These are phyloP conservation scores for Polyommatus icarus DNA, from an alignment of 2,888 invertebrate species.

Conservation along the genomic window DNA sequence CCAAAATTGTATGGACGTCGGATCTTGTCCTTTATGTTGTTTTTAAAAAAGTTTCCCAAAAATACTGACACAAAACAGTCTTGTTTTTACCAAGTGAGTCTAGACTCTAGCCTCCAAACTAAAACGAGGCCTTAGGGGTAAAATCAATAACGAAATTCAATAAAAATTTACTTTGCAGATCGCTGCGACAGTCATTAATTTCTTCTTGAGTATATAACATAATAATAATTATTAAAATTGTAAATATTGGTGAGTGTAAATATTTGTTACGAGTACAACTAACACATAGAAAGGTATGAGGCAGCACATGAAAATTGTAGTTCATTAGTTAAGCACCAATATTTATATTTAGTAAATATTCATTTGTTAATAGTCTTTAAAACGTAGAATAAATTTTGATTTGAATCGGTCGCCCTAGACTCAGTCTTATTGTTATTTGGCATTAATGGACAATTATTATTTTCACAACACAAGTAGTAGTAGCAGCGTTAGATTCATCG, in stretches of 20 bases:
- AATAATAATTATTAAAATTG: not conserved
- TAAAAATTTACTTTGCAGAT: slow-evolving; percentile 4
- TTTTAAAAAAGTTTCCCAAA: too few species aligned
- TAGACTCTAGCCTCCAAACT: too few species aligned
- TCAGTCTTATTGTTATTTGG: not conserved
- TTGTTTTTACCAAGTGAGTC: too few species aligned
- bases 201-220: not conserved
- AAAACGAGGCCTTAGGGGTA: not conserved
- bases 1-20: too few species aligned
- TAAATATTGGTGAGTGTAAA: slow-evolving; percentile 5
- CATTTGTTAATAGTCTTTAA: not conserved
- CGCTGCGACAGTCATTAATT: slow-evolving; percentile 2
- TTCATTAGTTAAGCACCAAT: not conserved
- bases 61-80: too few species aligned
- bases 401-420: too few species aligned
- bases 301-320: not conserved
- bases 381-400: not conserved
- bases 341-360: not conserved
- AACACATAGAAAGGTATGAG: not conserved
- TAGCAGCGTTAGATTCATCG: too few species aligned
- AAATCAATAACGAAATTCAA: not conserved
- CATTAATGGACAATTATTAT: too few species aligned
- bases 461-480: too few species aligned
- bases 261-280: not conserved
- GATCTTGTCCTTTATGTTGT: too few species aligned